phyloP scores from a whole-genome alignment of 2,797 vertebrate genomes.

The Limnodromus scolopaceus region DNA sequence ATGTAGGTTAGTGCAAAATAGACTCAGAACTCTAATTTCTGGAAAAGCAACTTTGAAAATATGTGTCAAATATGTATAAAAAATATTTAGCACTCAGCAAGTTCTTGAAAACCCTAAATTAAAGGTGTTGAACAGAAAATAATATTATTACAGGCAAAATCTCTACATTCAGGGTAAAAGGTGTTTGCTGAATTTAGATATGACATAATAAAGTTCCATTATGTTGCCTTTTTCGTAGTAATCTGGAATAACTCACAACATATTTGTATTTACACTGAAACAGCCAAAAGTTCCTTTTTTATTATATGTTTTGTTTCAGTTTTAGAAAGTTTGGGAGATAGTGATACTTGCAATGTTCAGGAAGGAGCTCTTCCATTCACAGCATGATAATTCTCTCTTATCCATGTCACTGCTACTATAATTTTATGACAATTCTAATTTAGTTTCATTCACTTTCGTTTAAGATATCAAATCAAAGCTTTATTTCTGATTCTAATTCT shows the following conservation, averaged over 20 bases:
- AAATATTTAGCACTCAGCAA: not conserved
- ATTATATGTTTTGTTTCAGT: not conserved
- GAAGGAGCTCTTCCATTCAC: not conserved
- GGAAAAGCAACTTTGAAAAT: not conserved
- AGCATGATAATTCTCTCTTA: not conserved
- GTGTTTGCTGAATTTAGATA: not conserved
- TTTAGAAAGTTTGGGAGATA: not conserved
- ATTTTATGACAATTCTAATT: not conserved
- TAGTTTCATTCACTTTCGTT: not conserved
- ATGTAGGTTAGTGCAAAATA: not conserved
- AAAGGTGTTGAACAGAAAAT: not conserved
- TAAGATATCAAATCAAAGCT: not conserved
- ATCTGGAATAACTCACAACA: not conserved
- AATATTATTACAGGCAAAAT: not conserved
- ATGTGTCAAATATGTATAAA: not conserved
- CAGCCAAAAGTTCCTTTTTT: accelerated
- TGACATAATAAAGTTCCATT: not conserved
- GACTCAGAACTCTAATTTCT: not conserved
- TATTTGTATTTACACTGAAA: not conserved
- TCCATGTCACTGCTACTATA: not conserved
- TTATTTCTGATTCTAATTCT: not conserved
- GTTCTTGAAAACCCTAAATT: not conserved
- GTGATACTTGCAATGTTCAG: not conserved
- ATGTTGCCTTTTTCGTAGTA: not conserved
- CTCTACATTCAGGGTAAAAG: not conserved